Percentiles rank a stretch among this genome's conserved stretches.
Conservation (phyloP, 2,888 invertebrate species). For the Monochamus alternatus region DNA sequence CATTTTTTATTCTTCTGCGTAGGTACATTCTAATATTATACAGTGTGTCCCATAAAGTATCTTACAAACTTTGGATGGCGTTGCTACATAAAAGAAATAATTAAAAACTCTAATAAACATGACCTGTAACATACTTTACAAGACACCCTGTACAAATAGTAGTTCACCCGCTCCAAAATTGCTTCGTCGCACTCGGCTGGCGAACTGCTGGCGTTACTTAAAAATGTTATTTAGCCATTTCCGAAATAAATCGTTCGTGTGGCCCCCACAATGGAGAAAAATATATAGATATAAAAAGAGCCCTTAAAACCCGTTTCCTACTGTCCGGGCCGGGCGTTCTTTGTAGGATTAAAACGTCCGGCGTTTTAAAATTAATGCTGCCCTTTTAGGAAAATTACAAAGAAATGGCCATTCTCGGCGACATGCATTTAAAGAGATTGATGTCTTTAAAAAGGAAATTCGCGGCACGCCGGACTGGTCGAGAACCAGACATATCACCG, state of each 20-base stretch:
- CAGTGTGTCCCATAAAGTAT: too few species aligned
- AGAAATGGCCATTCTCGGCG: slow-evolving; percentile 59
- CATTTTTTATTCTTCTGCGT: too few species aligned
- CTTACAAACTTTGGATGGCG: too few species aligned
- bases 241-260: slow-evolving; percentile 38
- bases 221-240: slow-evolving; percentile 44
- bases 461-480: neutral
- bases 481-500: neutral
- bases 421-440: slow-evolving; percentile 56
- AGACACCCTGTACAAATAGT: too few species aligned
- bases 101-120: too few species aligned
- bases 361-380: slow-evolving; percentile 63
- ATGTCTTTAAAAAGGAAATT: slow-evolving; percentile 50
- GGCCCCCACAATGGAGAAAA: slow-evolving; percentile 36
- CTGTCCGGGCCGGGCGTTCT: slow-evolving; percentile 57
- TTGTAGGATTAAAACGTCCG: slow-evolving; percentile 64
- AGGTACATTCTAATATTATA: too few species aligned
- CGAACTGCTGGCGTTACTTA: slow-evolving; percentile 31
- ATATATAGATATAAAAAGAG: slow-evolving; percentile 54
- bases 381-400: slow-evolving; percentile 64
- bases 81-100: too few species aligned
- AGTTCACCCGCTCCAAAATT: neutral
- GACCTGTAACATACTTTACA: too few species aligned
- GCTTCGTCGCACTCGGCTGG: neutral
- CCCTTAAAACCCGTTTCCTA: slow-evolving; percentile 62